These are phyloP conservation scores for Ptychobarbus kaznakovi DNA, from an alignment of 2,797 vertebrate genomes.

Conservation along the genomic window DNA sequence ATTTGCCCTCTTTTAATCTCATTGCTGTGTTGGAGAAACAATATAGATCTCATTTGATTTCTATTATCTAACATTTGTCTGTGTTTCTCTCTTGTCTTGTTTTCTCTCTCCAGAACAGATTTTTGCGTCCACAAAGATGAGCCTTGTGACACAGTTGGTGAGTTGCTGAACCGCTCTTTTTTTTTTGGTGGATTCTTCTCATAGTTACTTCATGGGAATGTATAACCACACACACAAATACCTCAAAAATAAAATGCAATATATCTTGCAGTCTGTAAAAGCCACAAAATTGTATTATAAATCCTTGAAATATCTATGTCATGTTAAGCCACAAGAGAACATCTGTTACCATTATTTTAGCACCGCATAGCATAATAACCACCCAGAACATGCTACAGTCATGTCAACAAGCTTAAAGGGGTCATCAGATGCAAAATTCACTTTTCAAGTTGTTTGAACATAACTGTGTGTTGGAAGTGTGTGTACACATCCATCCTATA, in stretches of 20 bases:
- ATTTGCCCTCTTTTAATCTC: constrained; percentile 13
- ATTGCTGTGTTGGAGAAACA: neutral
- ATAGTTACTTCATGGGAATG: neutral
- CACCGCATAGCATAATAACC: neutral
- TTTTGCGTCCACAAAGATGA: constrained; percentile 99
- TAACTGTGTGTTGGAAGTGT: too few species aligned
- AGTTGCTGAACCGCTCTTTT: constrained; percentile 67
- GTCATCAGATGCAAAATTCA: too few species aligned
- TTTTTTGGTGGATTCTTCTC: neutral
- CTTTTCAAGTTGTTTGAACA: too few species aligned
- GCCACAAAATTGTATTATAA: constrained; percentile 13
- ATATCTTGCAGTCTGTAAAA: constrained; percentile 32
- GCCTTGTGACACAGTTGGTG: constrained; percentile 98
- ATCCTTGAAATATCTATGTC: constrained; percentile 31
- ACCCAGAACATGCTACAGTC: neutral
- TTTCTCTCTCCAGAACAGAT: constrained; percentile 88
- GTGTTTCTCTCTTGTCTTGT: constrained; percentile 30
- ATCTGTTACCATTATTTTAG: neutral
- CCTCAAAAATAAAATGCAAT: constrained; percentile 2
- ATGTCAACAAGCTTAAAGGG: neutral
- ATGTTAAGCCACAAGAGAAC: neutral
- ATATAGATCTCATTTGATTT: neutral
- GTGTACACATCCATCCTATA: too few species aligned
- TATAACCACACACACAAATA: neutral
- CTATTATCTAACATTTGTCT: constrained; percentile 6